Percentiles rank a stretch among this genome's conserved stretches.
Conservation (phyloP, 92 coral and sea anemone species). For the Phymanthus crucifer region DNA sequence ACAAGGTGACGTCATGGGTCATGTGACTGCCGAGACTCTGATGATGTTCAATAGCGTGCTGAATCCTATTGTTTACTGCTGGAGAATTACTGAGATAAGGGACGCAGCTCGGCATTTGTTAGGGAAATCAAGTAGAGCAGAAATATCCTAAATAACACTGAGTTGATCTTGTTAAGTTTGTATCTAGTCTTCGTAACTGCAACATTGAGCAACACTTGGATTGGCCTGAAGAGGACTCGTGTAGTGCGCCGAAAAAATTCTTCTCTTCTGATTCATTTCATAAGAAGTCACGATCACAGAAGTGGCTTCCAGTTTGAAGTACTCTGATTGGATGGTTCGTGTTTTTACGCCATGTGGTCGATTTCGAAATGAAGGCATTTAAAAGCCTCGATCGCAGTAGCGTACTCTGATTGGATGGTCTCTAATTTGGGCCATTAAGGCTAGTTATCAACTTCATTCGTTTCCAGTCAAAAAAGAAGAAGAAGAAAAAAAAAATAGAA, state of each 20-base stretch:
- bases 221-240: background rate
- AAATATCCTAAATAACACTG: background rate
- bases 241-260: background rate
- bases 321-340: background rate
- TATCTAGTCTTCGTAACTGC: too few species aligned
- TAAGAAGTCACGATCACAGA: background rate
- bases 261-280: too few species aligned
- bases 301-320: background rate
- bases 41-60: constrained; percentile 17
- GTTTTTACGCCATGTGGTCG: background rate
- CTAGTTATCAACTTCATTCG: background rate
- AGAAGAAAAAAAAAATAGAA: too few species aligned
- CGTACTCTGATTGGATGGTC: too few species aligned
- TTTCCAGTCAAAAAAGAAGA: too few species aligned
- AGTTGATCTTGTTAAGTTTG: background rate
- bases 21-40: constrained; percentile 15
- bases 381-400: background rate
- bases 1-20: background rate
- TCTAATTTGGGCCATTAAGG: background rate
- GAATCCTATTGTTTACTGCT: constrained; percentile 23
- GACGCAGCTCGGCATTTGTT: constrained; percentile 4
- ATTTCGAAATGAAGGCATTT: background rate
- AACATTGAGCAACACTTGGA: too few species aligned
- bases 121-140: background rate
- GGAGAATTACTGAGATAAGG: constrained; percentile 21